Base-by-base conservation (phyloP, 2,888 invertebrate species). In the Alsophila aescularia region DNA sequence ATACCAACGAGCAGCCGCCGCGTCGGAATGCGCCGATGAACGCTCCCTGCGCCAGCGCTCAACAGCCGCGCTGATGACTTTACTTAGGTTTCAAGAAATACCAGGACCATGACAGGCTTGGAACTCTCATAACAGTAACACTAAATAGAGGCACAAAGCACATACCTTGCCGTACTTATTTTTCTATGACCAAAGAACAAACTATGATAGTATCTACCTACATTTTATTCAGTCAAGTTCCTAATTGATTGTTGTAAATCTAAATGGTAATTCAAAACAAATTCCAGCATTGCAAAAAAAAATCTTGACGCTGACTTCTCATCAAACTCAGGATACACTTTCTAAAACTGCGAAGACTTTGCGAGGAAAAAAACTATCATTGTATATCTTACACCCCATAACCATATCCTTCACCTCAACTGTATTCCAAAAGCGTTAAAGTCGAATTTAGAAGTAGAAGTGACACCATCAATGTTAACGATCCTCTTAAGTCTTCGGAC, bases 1-100 rank as follows among this genome's bases (percentile, higher is more conserved):
- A 90, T 90, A 86, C 79, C 81, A 88, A 89, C 82, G 77, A 87
- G 85, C 70, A 71, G 73, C 68, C 66, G 72, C 63, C 76, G 73
- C 72, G 66, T 55, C 67, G 71, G 72, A 70, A 72, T 73, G 74
- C 67, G 72, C 65, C 55, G 63, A 52, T 53, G 53, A 24, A 21
- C 27, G 35, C 32, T 65, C 62, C 58, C 49, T 40, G 37, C 53
- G 6, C 8, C 37, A n/a, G 50, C 21, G 27, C 60, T n/a, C n/a
- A n/a, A 62, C 49, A n/a, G 14, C 29, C n/a, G 14, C 15, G 41
- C 9, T 37, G 43, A 16, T 16, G 27, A 29, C 49, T 49, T 48
- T 15, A 42, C 29, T 24, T 24, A n/a, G n/a, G 29, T 10, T 29
- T 10, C n/a, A n/a, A 9, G 2, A 9, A 5, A 29, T 5, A 24